Evolutionary conservation across 2,888 invertebrate species (phyloP).

Genomic region (Cheilosia impressa): DNA sequence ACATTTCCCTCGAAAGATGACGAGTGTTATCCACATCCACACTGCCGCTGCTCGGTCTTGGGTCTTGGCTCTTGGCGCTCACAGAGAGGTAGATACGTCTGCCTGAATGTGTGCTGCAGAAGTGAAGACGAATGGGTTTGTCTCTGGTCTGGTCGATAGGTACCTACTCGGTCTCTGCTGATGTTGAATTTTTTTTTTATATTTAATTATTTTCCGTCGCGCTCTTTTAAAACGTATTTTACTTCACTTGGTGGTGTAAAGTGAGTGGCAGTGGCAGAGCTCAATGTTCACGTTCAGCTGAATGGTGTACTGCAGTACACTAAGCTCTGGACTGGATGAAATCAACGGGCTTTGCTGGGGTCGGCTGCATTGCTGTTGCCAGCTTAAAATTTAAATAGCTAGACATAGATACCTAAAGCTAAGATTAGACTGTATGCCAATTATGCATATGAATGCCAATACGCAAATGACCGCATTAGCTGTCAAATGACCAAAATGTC

Average conservation of each 20-base stretch:
- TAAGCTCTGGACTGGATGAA: constrained; percentile 1
- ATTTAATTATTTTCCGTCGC: background rate
- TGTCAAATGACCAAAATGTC: no score
- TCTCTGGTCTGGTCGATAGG: constrained; percentile 5
- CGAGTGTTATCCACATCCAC: constrained; percentile 27
- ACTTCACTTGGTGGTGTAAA: constrained; percentile 5
- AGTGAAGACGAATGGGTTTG: constrained; percentile 9
- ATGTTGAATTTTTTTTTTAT: background rate
- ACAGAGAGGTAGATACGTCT: constrained; percentile 5
- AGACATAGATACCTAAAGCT: no score
- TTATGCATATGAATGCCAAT: no score
- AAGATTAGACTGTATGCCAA: no score
- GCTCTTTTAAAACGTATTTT: constrained; percentile 15
- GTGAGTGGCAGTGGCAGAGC: constrained; percentile 27
- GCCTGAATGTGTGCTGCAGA: constrained; percentile 22
- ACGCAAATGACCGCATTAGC: no score
- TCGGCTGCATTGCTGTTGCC: background rate
- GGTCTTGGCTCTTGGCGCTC: background rate
- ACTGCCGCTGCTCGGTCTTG: background rate
- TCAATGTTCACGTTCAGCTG: constrained; percentile 9
- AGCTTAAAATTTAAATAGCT: background rate
- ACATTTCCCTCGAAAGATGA: constrained; percentile 58
- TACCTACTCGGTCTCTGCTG: background rate
- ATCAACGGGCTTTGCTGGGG: constrained; percentile 8
- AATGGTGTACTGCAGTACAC: background rate